Evolutionary conservation across 2,797 vertebrate species (phyloP).

Genomic region (Linurgus olivaceus): DNA sequence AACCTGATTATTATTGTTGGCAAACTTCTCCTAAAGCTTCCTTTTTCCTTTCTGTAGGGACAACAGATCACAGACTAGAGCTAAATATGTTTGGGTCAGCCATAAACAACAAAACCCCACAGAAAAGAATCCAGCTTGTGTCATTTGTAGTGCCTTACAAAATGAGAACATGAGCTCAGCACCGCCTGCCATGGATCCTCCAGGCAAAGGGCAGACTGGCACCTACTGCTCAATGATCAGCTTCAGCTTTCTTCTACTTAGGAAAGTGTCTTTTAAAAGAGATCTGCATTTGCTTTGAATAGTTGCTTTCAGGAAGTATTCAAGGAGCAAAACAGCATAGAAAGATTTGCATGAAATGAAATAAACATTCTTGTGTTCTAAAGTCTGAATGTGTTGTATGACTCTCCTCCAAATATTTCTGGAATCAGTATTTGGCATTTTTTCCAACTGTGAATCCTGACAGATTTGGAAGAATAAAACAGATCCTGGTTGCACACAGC

Average conservation of each 20-base stretch:
- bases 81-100: not conserved
- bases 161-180: not conserved
- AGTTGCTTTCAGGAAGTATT: not conserved
- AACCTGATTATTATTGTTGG: not conserved
- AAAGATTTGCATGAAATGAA: slow-evolving; percentile 12
- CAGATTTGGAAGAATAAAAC: slow-evolving; percentile 14
- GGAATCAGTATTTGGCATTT: not conserved
- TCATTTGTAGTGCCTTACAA: not conserved
- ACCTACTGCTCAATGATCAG: not conserved
- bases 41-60: not conserved
- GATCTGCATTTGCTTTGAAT: not conserved
- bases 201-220: not conserved
- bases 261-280: not conserved
- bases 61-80: not conserved
- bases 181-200: not conserved
- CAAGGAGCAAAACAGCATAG: not conserved
- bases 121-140: not conserved
- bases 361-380: not conserved
- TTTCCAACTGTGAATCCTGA: not conserved
- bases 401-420: slow-evolving; percentile 23
- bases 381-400: not conserved
- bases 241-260: not conserved
- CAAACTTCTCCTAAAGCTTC: not conserved
- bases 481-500: not conserved
- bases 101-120: not conserved